These are phyloP conservation scores for Heliothis subflexa DNA, from an alignment of 1,140 invertebrate genomes.

Conservation along the genomic window DNA sequence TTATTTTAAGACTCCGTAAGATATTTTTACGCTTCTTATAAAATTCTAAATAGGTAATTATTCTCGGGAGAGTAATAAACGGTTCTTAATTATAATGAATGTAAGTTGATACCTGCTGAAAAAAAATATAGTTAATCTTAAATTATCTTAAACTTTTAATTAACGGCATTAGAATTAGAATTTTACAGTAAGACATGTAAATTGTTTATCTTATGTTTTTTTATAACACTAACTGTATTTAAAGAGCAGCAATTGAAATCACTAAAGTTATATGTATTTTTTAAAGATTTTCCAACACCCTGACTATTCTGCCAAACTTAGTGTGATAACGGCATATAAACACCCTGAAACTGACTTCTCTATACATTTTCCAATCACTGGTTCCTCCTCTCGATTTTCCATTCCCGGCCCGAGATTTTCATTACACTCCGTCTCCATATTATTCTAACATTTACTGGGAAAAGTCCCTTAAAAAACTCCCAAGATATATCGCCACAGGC, in stretches of 20 bases:
- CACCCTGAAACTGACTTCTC: no score
- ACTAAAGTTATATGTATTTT: no score
- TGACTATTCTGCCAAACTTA: background rate
- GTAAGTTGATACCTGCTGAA: no score
- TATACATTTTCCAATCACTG: background rate
- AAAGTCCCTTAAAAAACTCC: background rate
- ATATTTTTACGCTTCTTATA: conserved; percentile 2
- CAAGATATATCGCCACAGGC: background rate
- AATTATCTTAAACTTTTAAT: no score
- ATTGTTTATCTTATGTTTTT: no score
- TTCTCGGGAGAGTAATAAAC: background rate
- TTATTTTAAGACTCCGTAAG: no score
- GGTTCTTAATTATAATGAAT: background rate
- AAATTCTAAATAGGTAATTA: background rate
- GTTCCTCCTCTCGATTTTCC: background rate
- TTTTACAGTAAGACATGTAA: no score
- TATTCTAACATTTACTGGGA: background rate
- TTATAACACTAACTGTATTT: no score
- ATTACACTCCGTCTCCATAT: background rate
- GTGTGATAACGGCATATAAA: no score
- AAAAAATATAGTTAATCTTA: no score
- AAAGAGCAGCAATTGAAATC: no score
- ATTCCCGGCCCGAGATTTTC: background rate
- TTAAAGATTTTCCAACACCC: background rate
- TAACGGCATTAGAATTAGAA: no score